phyloP scores from a whole-genome alignment of 2,113 vertebrate species.

The cat (Felis catus) region DNA sequence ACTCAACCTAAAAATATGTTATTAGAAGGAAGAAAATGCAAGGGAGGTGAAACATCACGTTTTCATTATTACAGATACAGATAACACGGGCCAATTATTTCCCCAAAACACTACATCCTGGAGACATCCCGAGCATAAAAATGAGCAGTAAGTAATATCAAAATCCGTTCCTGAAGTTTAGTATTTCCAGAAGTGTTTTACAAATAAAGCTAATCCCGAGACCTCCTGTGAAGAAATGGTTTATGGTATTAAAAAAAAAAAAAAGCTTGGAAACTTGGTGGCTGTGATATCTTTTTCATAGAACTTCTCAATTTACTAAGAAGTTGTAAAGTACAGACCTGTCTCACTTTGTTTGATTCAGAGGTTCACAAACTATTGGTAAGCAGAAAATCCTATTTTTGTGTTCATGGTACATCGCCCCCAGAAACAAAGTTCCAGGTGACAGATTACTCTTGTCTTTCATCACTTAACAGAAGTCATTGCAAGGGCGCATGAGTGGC shows the following conservation, averaged over 20 bases:
- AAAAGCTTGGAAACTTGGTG: neutral
- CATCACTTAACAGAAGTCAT: neutral
- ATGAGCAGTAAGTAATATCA: conserved; percentile 12
- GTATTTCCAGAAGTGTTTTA: conserved; percentile 16
- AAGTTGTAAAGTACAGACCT: neutral
- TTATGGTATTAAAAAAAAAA: neutral
- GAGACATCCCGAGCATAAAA: conserved; percentile 27
- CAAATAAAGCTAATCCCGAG: neutral
- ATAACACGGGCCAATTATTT: conserved; percentile 35
- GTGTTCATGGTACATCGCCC: too few relatives aligned
- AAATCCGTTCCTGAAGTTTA: neutral
- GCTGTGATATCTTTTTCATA: neutral
- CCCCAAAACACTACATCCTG: neutral
- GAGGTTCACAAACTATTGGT: neutral
- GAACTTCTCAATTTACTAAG: neutral
- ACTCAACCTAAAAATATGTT: neutral
- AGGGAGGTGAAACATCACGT: neutral
- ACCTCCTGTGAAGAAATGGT: neutral
- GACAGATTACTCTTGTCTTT: neutral
- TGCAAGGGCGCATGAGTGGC: neutral
- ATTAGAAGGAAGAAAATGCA: neutral
- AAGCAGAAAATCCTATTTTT: neutral
- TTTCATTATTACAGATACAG: conserved; percentile 21
- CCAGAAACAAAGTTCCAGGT: neutral
- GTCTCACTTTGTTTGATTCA: neutral